Evolutionary conservation across 2,113 vertebrate species (phyloP), one percentile per base, ranked within the genome.

Genomic region (Microtus oregoni): DNA sequence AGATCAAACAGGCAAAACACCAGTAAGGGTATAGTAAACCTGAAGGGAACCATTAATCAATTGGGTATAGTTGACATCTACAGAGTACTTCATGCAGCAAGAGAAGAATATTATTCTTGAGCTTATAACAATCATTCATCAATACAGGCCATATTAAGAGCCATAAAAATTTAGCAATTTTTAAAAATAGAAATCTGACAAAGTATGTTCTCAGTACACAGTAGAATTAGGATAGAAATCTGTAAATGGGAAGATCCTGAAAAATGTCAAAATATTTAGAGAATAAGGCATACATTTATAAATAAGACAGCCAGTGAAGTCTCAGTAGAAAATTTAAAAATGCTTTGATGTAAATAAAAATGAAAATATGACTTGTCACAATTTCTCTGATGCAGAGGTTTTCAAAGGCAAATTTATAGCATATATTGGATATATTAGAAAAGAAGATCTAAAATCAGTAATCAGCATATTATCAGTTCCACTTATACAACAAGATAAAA

Each of bases 1-100:
- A 92, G 55, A 96, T 90, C 44, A 90, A 86, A 32, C 35, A 73
- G 75, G 68, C n/a, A 94, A 50, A 78, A 94, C 67, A 96, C 85
- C 44, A 92, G 52, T 73, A 77, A 94, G 47, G 32, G 61, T 76
- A 82, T 63, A 87, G 41, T 83, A 28, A 41, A 93, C 87, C 72
- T 67, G 44, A 89, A 89, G 30, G 88, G 44, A 44, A 92, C n/a
- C 67, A 94, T 92, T 79, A 90, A 79, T 81, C 93, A 92, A 92
- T 17, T 93, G 58, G 20, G 70, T 93, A 65, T 83, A 91, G 82
- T 72, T 93, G 68, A 83, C 38, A 82, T 96, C 95, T 95, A 82
- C 75, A 90, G 75, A 90, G 55, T 63, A 90, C 32, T 93, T 91
- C 17, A 76, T 76, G 50, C 17, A 95, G 47, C 47, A 87, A 82